phyloP scores from a whole-genome alignment of 2,888 invertebrate species.

The Andrena dorsata region DNA sequence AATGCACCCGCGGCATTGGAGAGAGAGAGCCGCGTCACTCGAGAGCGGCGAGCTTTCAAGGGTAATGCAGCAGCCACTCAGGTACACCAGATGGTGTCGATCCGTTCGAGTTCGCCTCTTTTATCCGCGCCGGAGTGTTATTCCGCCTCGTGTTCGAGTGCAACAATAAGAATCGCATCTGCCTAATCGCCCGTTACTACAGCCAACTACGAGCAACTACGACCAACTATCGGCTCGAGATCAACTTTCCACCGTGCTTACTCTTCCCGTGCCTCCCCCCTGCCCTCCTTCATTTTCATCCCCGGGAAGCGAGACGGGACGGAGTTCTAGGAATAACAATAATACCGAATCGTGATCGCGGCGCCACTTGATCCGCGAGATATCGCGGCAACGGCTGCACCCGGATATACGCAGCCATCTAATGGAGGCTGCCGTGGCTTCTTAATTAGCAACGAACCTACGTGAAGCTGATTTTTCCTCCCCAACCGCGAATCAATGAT shows the following conservation, averaged over 20 bases:
- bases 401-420: slow-evolving; percentile 17
- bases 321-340: slow-evolving; percentile 3
- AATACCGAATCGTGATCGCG: not conserved
- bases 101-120: slow-evolving; percentile 58
- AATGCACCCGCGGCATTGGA: slow-evolving; percentile 68
- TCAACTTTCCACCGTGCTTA: not conserved
- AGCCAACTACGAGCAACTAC: not conserved
- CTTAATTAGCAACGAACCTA: slow-evolving; percentile 70
- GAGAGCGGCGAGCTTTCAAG: slow-evolving; percentile 66
- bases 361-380: slow-evolving; percentile 22
- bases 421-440: slow-evolving; percentile 31
- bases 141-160: slow-evolving; percentile 40
- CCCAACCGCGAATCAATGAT: slow-evolving; percentile 74
- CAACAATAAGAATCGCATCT: slow-evolving; percentile 55
- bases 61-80: slow-evolving; percentile 74
- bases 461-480: slow-evolving; percentile 52
- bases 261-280: too few species aligned
- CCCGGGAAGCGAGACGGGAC: not conserved
- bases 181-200: slow-evolving; percentile 48
- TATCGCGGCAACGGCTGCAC: not conserved
- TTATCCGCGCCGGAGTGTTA: slow-evolving; percentile 50
- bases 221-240: too few species aligned
- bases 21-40: slow-evolving; percentile 54
- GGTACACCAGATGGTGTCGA: slow-evolving; percentile 71
- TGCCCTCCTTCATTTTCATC: not conserved